Evolutionary conservation across 2,888 invertebrate genomes (phyloP).

Genomic region (Boloria euphrosyne): DNA sequence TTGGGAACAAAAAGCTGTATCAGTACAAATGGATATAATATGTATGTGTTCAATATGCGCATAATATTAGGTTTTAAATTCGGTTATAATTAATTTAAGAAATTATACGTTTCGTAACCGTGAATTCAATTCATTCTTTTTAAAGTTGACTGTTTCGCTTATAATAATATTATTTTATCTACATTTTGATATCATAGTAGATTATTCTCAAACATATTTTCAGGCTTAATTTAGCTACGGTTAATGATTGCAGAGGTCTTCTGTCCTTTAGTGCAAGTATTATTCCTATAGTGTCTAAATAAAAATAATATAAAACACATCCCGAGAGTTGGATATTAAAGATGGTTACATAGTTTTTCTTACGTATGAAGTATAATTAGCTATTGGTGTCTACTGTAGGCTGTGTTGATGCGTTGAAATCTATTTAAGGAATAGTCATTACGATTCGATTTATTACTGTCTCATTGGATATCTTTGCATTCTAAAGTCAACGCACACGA

Average conservation of each 20-base stretch:
- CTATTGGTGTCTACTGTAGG: neutral
- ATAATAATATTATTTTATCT: neutral
- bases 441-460: constrained; percentile 40
- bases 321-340: neutral
- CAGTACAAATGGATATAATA: constrained; percentile 36
- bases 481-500: constrained; percentile 46
- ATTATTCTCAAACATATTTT: no score
- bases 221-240: no score
- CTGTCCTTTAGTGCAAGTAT: no score
- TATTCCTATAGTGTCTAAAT: no score
- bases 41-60: constrained; percentile 29
- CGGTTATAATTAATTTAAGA: constrained; percentile 27
- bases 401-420: neutral
- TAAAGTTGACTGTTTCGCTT: neutral
- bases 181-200: neutral
- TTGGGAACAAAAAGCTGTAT: constrained; percentile 61
- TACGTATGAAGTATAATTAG: neutral
- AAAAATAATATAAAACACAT: no score
- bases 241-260: no score
- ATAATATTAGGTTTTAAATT: constrained; percentile 36
- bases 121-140: neutral
- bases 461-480: constrained; percentile 39
- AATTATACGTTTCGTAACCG: constrained; percentile 12
- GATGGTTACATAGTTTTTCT: neutral
- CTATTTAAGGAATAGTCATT: constrained; percentile 26